These are phyloP conservation scores for Neodiprion lecontei DNA, from an alignment of 1,140 invertebrate genomes.

Conservation along the genomic window DNA sequence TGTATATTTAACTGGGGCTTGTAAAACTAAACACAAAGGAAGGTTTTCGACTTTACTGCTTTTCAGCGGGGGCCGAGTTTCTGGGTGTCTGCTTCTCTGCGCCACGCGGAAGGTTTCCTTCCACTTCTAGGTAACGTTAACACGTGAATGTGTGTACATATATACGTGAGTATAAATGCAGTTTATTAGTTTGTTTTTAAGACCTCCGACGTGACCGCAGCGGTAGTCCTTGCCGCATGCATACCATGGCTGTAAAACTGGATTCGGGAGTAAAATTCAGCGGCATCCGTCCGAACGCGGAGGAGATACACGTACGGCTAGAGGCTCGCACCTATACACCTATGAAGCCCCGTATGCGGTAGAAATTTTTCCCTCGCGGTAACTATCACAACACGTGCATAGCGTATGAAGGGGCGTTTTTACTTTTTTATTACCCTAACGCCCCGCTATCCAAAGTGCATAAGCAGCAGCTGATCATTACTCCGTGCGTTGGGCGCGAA, in stretches of 20 bases:
- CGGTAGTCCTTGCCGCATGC: constrained; percentile 11
- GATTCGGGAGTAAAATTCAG: not conserved
- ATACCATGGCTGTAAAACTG: not conserved
- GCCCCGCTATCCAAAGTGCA: no score
- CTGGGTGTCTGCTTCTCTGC: constrained; percentile 6
- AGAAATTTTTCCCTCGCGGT: no score
- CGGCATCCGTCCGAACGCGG: not conserved
- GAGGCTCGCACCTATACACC: no score
- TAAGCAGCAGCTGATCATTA: no score
- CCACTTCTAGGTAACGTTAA: constrained; percentile 18
- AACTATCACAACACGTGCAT: no score
- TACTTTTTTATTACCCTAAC: no score
- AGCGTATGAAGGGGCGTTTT: no score
- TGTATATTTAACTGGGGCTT: constrained; percentile 7
- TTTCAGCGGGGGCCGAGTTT: not conserved
- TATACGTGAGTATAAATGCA: constrained; percentile 15
- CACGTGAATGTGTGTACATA: constrained; percentile 11
- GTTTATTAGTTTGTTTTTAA: constrained; percentile 45
- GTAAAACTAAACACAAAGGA: constrained; percentile 7
- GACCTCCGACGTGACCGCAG: constrained; percentile 15
- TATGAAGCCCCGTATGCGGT: not conserved
- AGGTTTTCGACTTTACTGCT: not conserved
- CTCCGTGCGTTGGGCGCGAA: no score
- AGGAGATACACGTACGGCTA: not conserved
- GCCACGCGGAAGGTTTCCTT: constrained; percentile 23